Evolutionary conservation across 2,888 invertebrate species (phyloP).

Genomic region (Gryllus longicercus): DNA sequence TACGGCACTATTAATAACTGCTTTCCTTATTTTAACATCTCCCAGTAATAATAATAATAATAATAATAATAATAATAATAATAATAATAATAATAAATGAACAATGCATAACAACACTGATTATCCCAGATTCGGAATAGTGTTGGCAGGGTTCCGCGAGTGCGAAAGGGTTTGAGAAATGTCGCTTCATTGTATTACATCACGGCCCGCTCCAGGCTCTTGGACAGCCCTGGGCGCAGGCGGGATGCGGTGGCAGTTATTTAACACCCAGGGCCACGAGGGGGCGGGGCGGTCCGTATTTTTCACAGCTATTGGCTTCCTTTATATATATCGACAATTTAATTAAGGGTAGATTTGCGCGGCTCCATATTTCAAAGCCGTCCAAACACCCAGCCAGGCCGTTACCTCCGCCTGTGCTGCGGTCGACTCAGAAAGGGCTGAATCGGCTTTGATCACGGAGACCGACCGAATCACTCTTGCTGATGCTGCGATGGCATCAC

Average conservation of each 20-base stretch:
- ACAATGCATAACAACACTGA: no score
- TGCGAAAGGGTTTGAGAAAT: no score
- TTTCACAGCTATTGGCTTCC: slow-evolving; percentile 1
- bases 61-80: no score
- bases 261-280: neutral
- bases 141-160: no score
- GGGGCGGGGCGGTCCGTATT: neutral
- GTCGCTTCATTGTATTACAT: no score
- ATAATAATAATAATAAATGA: no score
- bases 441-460: neutral
- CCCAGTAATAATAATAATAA: no score
- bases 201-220: neutral
- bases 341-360: slow-evolving; percentile 2
- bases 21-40: no score
- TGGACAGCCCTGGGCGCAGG: neutral
- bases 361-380: slow-evolving; percentile 7
- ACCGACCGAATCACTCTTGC: no score
- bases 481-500: no score
- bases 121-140: no score
- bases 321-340: slow-evolving; percentile 17
- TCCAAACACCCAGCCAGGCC: neutral
- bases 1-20: no score
- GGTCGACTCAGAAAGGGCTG: neutral
- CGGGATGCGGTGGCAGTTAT: neutral
- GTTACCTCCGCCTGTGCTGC: neutral